Conservation (phyloP, 2,113 vertebrate species). For the Orthonyx spaldingii region DNA sequence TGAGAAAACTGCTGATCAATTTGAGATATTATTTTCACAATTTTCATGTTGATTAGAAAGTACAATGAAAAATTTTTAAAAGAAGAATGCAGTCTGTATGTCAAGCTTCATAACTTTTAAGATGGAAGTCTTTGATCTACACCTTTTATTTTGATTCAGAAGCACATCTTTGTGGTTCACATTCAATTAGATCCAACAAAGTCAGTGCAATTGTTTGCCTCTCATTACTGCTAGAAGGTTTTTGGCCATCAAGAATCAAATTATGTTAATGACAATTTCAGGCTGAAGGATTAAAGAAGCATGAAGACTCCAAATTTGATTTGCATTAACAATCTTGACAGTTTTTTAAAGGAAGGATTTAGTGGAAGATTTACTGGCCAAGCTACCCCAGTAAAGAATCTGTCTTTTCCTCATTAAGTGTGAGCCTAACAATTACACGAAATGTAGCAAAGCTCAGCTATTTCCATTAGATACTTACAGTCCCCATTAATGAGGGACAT, state of each 20-base stretch:
- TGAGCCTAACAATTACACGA: not conserved
- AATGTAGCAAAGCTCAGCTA: not conserved
- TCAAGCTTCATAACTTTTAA: not conserved
- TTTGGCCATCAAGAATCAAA: not conserved
- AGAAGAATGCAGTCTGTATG: not conserved
- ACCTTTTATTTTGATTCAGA: not conserved
- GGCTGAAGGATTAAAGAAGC: not conserved
- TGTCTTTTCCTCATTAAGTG: not conserved
- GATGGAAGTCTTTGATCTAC: not conserved
- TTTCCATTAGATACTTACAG: not conserved
- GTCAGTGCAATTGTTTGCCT: not conserved
- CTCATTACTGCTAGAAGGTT: not conserved
- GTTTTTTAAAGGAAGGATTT: not conserved
- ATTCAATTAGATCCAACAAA: not conserved
- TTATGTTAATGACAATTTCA: not conserved
- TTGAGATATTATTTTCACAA: not conserved
- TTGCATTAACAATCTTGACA: not conserved
- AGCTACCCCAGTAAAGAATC: not conserved
- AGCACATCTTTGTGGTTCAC: not conserved
- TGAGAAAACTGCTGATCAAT: not conserved
- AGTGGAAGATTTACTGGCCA: not conserved
- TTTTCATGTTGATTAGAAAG: not conserved
- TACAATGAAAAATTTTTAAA: not conserved
- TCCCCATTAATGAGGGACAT: not conserved
- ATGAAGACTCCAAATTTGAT: not conserved